Evolutionary conservation across 1,140 invertebrate genomes (phyloP).

Genomic region (Temnothorax nylanderi): DNA sequence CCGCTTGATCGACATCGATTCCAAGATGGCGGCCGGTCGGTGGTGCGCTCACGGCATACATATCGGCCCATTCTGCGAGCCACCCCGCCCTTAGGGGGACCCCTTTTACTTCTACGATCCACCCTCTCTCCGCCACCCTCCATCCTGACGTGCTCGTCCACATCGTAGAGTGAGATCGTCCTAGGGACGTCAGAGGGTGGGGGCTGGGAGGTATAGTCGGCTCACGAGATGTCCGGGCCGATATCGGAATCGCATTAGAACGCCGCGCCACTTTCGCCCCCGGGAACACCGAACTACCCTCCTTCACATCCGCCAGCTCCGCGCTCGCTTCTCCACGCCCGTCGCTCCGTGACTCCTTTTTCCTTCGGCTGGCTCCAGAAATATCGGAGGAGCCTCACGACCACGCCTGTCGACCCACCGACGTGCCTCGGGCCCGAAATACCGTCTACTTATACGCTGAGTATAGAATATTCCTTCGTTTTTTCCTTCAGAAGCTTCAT

Average conservation of each 20-base stretch:
- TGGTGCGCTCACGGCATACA: conserved; percentile 76
- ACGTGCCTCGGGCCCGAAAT: conserved; percentile 61
- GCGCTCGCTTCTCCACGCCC: conserved; percentile 55
- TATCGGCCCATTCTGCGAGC: conserved; percentile 77
- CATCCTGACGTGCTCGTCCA: conserved; percentile 63
- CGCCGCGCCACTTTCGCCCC: conserved; percentile 74
- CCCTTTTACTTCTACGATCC: conserved; percentile 69
- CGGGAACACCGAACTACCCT: conserved; percentile 71
- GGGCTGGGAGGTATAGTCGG: conserved; percentile 71
- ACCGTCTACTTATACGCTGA: conserved; percentile 54
- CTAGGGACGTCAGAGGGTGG: conserved; percentile 56
- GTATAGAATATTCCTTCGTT: conserved; percentile 56
- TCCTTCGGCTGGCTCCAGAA: conserved; percentile 64
- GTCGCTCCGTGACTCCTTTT: conserved; percentile 58
- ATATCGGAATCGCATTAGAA: conserved; percentile 81
- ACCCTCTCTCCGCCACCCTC: conserved; percentile 63
- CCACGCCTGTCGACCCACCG: conserved; percentile 68
- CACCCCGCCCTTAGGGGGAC: conserved; percentile 73
- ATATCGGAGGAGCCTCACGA: conserved; percentile 67
- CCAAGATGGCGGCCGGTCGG: conserved; percentile 80
- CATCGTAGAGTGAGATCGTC: conserved; percentile 65
- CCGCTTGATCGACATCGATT: conserved; percentile 82
- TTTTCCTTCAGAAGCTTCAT: conserved; percentile 40
- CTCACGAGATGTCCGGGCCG: conserved; percentile 77
- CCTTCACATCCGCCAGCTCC: conserved; percentile 38